A percentile compares a stretch with the other conserved stretches of the same genome.
These are phyloP conservation scores for Muntiacus reevesi DNA, from an alignment of 2,113 vertebrate genomes.

Conservation along the genomic window DNA sequence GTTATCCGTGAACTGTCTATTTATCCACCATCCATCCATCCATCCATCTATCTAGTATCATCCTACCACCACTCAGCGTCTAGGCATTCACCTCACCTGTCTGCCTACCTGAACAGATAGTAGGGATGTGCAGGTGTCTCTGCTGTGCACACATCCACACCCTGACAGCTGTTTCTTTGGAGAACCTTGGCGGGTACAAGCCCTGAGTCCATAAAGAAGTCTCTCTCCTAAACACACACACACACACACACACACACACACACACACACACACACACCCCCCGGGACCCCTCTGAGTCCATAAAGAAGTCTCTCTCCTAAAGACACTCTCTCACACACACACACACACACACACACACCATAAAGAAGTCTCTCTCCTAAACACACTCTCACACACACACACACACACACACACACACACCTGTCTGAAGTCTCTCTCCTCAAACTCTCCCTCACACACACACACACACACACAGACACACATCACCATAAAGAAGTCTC, in stretches of 20 bases:
- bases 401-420: fast-evolving
- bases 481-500: too few relatives aligned
- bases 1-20: fast-evolving
- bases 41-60: background rate
- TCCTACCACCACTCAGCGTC: fast-evolving
- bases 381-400: background rate
- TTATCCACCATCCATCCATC: fast-evolving
- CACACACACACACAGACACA: fast-evolving
- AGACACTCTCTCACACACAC: background rate
- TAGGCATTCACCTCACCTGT: background rate
- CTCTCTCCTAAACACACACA: background rate
- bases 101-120: background rate
- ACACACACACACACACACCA: fast-evolving
- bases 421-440: background rate
- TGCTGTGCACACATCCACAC: fast-evolving
- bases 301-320: background rate
- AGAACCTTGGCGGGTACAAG: fast-evolving
- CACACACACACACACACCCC: background rate
- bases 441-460: background rate
- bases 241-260: background rate
- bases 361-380: background rate
- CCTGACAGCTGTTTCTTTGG: fast-evolving
- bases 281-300: background rate
- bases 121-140: fast-evolving
- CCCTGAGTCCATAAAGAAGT: background rate